Percentiles rank a stretch among this genome's conserved stretches.
Conservation (phyloP, 2,113 vertebrate species). For the Synchiropus splendidus region DNA sequence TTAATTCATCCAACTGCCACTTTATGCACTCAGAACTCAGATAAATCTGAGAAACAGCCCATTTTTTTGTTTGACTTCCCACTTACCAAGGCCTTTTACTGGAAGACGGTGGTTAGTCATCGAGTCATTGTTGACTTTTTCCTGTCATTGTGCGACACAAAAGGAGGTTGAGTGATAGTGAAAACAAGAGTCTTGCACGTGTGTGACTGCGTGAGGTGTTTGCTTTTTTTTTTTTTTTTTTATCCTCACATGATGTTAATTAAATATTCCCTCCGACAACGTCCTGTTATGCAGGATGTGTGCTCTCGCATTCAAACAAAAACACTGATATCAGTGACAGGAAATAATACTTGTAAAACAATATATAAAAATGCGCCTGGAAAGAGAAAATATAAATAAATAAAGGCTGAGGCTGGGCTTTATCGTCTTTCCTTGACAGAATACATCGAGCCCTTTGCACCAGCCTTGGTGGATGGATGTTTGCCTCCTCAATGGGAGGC, state of each 20-base stretch:
- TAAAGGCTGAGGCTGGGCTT: slow-evolving; percentile 21
- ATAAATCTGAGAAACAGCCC: neutral
- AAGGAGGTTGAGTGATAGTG: slow-evolving; percentile 24
- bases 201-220: neutral
- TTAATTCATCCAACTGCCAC: no score
- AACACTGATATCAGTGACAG: no score
- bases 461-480: slow-evolving; percentile 29
- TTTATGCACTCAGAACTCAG: no score
- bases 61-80: slow-evolving; percentile 14
- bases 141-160: slow-evolving; percentile 28
- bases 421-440: slow-evolving; percentile 19
- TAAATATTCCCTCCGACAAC: no score
- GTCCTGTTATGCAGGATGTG: no score
- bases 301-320: no score
- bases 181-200: slow-evolving; percentile 7
- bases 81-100: slow-evolving; percentile 38
- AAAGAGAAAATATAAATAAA: neutral
- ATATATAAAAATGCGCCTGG: no score
- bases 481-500: slow-evolving; percentile 26
- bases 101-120: slow-evolving; percentile 43
- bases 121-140: slow-evolving; percentile 49
- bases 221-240: no score
- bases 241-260: no score
- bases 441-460: slow-evolving; percentile 25
- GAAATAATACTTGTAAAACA: no score